Evolutionary conservation across 2,113 vertebrate genomes (phyloP), one percentile per base, ranked within the genome.

Genomic region (Anguilla rostrata): DNA sequence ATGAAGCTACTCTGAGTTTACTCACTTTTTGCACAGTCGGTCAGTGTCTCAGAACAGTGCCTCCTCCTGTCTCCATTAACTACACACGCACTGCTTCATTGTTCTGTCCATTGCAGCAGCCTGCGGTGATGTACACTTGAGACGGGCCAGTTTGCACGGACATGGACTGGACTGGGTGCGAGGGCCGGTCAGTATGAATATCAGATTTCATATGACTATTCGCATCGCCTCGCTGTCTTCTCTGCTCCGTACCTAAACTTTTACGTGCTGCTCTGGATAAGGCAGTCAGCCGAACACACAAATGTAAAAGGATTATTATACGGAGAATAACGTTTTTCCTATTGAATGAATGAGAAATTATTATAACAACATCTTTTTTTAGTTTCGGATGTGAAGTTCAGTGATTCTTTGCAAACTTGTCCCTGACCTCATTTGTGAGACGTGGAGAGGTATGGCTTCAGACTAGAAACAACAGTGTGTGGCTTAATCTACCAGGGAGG

Each of bases 401-500:
- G 80, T 39, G 46, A 90, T 43, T 75, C 71, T 49, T 86, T 49
- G 71, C 83, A 6, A 89, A 83, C 22, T 82, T 53, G 85, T 66
- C 85, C 86, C 85, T 75, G 71, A 22, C 57, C 88, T 85, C 88
- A 46, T 84, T 79, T 87, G 84, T 92, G 84, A 29, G 43, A 87
- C 93, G 87, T 49, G 83, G 39, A 88, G 78, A 83, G 83, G 86
- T 88, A 88, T 87, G 82, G 83, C 86, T 83, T 83, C 40, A 85
- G 84, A 90, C 88, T 88, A 89, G 89, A 92, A 92, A 39, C 60
- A 87, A 92, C 88, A 91, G 89, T 86, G 56, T 81, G 87, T 49
- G 83, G 88, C 91, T 90, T 87, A 92, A 91, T 83, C 56, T 87
- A 89, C 63, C 87, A 82, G 85, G 75, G 82, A 86, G 46, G 92